A percentile compares a stretch with the other conserved stretches of the same genome.
These are phyloP conservation scores for Cephus sareptanus DNA, from an alignment of 2,888 invertebrate genomes.

Conservation along the genomic window DNA sequence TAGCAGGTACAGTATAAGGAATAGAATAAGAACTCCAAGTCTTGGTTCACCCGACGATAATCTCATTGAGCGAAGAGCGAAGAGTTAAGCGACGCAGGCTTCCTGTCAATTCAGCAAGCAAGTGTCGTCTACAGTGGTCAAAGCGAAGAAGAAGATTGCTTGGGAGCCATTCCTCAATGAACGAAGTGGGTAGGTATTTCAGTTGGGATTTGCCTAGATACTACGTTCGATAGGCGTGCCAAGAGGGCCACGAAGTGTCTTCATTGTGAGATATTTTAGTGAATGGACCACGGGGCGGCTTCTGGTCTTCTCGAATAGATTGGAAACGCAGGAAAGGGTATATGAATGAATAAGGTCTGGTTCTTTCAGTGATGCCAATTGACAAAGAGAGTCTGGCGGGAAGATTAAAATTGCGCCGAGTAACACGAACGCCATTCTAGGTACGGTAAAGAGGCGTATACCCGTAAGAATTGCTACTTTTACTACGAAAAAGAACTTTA, in stretches of 20 bases:
- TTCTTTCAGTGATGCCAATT: not conserved
- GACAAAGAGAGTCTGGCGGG: not conserved
- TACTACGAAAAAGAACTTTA: not conserved
- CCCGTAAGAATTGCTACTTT: not conserved
- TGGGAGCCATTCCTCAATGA: slow-evolving; percentile 47
- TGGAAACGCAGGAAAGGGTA: slow-evolving; percentile 24
- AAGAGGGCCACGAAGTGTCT: slow-evolving; percentile 18
- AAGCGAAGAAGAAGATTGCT: slow-evolving; percentile 36
- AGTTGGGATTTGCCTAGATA: slow-evolving; percentile 49
- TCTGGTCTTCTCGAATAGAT: slow-evolving; percentile 37
- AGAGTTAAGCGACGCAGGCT: slow-evolving; percentile 57
- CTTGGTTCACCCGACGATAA: slow-evolving; percentile 41
- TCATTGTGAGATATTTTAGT: slow-evolving; percentile 31
- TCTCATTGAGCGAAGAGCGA: slow-evolving; percentile 49
- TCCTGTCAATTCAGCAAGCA: slow-evolving; percentile 59
- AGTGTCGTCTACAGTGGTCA: slow-evolving; percentile 48
- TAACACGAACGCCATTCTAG: not conserved
- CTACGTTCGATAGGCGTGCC: slow-evolving; percentile 41
- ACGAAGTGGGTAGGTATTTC: slow-evolving; percentile 31
- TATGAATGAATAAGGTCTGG: slow-evolving; percentile 9
- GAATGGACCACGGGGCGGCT: slow-evolving; percentile 34
- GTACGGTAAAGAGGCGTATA: not conserved
- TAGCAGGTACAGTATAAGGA: not conserved
- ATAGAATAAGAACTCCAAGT: not conserved
- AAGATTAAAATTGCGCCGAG: not conserved